These are phyloP conservation scores for Paramormyrops kingsleyae DNA, from an alignment of 2,113 vertebrate genomes.

Conservation along the genomic window DNA sequence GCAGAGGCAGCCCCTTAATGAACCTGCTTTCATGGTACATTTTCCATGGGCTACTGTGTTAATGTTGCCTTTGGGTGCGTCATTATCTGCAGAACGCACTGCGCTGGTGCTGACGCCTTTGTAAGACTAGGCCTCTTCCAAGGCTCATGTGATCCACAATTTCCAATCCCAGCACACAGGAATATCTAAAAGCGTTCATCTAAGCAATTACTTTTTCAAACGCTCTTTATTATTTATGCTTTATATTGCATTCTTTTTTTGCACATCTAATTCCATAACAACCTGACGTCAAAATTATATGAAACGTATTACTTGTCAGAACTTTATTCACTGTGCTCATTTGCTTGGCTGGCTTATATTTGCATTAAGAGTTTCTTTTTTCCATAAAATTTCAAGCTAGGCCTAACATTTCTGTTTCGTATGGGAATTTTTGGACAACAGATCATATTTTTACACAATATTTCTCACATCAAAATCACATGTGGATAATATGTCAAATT, in stretches of 20 bases:
- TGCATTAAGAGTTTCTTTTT: neutral
- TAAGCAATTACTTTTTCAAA: neutral
- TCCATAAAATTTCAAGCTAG: neutral
- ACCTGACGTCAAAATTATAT: neutral
- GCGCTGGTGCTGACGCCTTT: neutral
- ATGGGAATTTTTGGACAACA: neutral
- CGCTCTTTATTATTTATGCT: neutral
- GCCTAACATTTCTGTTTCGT: neutral
- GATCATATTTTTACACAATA: neutral
- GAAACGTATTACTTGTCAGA: neutral
- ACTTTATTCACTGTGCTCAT: neutral
- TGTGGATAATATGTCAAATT: neutral
- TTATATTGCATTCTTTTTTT: neutral
- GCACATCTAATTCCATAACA: neutral
- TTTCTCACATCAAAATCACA: neutral
- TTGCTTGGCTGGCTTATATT: neutral
- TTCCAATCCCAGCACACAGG: neutral
- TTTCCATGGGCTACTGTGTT: neutral
- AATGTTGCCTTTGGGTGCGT: neutral
- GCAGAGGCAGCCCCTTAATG: neutral
- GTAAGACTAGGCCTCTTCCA: neutral
- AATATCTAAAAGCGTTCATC: neutral
- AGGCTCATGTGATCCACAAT: neutral
- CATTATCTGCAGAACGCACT: neutral
- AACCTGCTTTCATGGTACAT: slow-evolving; percentile 11